Percentiles rank a stretch among this genome's conserved stretches.
Evolutionary conservation across 2,113 vertebrate genomes (phyloP).

Genomic region (Hyaena hyaena): DNA sequence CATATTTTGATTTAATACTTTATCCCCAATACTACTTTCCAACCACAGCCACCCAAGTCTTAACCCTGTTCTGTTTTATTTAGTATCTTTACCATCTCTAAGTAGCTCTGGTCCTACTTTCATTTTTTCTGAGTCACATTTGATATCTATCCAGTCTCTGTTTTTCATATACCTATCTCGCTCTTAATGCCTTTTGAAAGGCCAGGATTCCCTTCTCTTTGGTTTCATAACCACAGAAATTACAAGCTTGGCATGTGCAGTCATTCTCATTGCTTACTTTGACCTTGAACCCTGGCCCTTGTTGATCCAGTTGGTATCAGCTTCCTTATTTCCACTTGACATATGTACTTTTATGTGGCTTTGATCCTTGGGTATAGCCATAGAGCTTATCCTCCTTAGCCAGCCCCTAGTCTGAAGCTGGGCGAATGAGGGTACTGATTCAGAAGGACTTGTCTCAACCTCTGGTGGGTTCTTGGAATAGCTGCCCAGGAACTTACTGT

Average conservation of each 20-base stretch:
- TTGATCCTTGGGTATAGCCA: neutral
- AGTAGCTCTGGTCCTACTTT: neutral
- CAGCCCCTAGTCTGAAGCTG: neutral
- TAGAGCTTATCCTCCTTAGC: neutral
- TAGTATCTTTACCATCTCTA: neutral
- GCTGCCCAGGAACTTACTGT: neutral
- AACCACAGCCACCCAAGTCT: neutral
- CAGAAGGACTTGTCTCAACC: neutral
- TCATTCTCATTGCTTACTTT: neutral
- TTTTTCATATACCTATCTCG: neutral
- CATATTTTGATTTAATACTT: neutral
- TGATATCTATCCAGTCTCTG: neutral
- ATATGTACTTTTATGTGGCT: neutral
- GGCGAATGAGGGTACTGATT: neutral
- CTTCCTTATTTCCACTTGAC: neutral
- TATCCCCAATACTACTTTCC: neutral
- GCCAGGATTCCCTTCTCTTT: neutral
- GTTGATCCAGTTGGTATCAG: neutral
- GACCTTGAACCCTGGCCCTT: neutral
- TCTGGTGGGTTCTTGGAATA: neutral
- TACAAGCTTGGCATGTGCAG: neutral
- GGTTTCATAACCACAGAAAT: neutral
- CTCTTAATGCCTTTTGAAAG: neutral
- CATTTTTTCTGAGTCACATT: neutral
- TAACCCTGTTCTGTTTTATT: neutral